Conservation (phyloP, 2,797 vertebrate species). For the Helostoma temminkii region DNA sequence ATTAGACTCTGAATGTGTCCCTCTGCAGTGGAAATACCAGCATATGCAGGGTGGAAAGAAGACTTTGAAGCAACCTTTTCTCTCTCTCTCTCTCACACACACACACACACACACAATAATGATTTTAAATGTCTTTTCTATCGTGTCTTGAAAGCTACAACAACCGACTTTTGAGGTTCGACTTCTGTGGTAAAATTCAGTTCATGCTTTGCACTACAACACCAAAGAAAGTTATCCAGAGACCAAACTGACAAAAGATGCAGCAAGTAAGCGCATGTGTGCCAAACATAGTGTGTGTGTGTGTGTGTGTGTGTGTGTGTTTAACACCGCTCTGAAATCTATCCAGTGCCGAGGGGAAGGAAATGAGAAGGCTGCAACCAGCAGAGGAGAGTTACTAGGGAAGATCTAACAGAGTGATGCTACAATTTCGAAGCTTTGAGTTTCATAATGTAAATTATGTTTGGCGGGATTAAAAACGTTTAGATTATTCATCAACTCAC, state of each 20-base stretch:
- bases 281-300: too few species aligned
- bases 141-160: slow-evolving; percentile 23
- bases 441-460: neutral
- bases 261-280: neutral
- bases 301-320: too few species aligned
- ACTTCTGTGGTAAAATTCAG: slow-evolving; percentile 2
- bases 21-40: slow-evolving; percentile 13
- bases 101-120: slow-evolving; percentile 7
- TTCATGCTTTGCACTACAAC: neutral
- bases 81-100: too few species aligned
- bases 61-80: slow-evolving; percentile 63
- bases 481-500: too few species aligned
- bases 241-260: slow-evolving; percentile 1
- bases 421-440: neutral
- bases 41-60: slow-evolving; percentile 17
- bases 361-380: slow-evolving; percentile 12
- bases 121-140: slow-evolving; percentile 25
- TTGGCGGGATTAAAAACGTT: too few species aligned
- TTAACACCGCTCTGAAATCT: slow-evolving; percentile 15
- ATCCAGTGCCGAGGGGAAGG: slow-evolving; percentile 10
- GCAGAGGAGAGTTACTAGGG: neutral
- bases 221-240: slow-evolving; percentile 4
- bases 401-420: too few species aligned
- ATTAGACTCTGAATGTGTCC: slow-evolving; percentile 25
- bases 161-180: slow-evolving; percentile 10